Evolutionary conservation across 2,113 vertebrate species (phyloP).

Genomic region (Mirounga angustirostris): DNA sequence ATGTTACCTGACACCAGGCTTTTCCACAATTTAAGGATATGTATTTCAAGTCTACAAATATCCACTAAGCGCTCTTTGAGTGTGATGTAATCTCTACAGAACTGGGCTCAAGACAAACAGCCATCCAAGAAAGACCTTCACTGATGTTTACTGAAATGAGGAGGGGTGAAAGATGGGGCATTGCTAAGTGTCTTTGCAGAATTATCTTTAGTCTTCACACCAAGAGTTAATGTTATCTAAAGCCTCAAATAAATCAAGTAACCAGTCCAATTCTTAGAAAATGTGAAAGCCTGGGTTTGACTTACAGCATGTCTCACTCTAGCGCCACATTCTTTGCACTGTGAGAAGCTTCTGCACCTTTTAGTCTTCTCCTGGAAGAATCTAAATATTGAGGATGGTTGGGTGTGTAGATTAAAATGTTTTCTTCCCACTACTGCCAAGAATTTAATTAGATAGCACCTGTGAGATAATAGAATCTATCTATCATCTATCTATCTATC

Average conservation of each 20-base stretch:
- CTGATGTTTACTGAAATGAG: not conserved
- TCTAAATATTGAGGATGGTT: not conserved
- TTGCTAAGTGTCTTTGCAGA: not conserved
- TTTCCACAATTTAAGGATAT: not conserved
- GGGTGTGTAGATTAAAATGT: not conserved
- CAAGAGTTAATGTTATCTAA: not conserved
- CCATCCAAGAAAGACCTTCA: not conserved
- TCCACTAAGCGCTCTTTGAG: not conserved
- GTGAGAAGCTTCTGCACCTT: not conserved
- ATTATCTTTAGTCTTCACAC: not conserved
- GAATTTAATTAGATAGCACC: conserved; percentile 15
- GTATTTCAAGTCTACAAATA: not conserved
- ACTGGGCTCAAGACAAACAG: not conserved
- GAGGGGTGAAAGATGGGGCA: not conserved
- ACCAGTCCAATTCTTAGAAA: not conserved
- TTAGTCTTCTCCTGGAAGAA: not conserved
- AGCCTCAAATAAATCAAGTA: not conserved
- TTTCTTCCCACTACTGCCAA: not conserved
- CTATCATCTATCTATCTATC: too few species aligned
- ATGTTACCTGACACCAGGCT: not conserved
- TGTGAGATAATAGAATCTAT: not conserved
- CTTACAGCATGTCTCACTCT: not conserved
- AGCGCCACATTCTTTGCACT: not conserved
- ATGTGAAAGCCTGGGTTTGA: not conserved
- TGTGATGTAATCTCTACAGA: not conserved